Evolutionary conservation across 2,113 vertebrate species (phyloP), one percentile per base, ranked within the genome.

Genomic region (Caranx ignobilis): DNA sequence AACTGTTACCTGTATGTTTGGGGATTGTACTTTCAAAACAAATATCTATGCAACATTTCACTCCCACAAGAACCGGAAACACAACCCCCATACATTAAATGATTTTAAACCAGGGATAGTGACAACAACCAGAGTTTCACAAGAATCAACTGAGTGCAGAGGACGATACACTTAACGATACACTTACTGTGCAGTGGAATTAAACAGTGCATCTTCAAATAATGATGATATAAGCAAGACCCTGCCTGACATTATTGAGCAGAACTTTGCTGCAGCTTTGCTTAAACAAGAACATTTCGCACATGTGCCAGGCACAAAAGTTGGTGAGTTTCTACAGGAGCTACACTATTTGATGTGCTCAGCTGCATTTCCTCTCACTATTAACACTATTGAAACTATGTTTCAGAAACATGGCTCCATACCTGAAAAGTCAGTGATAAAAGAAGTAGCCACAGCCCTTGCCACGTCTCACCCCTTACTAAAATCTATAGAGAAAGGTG

Each of bases 211-310:
- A 59, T 52, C 2, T 65, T 11, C 39, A 43, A 60, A 13, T 35
- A 15, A 2, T 26, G 34, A 62, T 68, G 65, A 56, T 52, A 11
- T 31, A 19, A 16, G 6, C 21, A 47, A 68, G 35, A 64, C 62
- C 56, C 6, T 81, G 11, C n/a, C 71, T 43, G 31, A 84, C 8
- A 6, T 71, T 62, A 81, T 81, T 47, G 55, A 86, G 34, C 39
- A 80, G 3, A 47, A 21, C 0, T 61, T 88, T 75, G 71, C 61
- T 34, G 72, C 62, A 55, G 34, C 62, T 9, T 73, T 82, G 13
- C 56, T 66, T 2, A 87, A 87, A 9, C n/a, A 77, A 8, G 61
- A 83, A 19, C 68, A 87, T 81, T 75, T 86, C 62, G 54, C 71
- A 31, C 79, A 86, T 84, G 82, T 81, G 15, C 74, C 82, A 71